Evolutionary conservation across 2,797 vertebrate species (phyloP).

Genomic region (Sebastes wilsoni): DNA sequence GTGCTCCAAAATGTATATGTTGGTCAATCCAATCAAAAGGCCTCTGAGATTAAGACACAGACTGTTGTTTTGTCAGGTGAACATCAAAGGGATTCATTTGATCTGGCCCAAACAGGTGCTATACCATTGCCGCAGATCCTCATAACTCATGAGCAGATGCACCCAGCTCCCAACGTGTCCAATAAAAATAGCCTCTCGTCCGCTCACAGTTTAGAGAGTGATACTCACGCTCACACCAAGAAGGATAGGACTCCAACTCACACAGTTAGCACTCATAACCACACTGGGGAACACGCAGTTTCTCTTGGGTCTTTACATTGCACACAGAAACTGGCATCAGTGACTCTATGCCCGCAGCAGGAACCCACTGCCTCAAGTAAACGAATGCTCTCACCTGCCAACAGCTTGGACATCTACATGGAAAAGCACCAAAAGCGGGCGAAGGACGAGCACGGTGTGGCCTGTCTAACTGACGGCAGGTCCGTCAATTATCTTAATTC

Average conservation of each 20-base stretch:
- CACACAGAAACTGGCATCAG: conserved; percentile 87
- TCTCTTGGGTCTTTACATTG: conserved; percentile 79
- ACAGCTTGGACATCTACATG: conserved; percentile 99
- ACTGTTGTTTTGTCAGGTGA: conserved; percentile 83
- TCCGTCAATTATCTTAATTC: conserved; percentile 82
- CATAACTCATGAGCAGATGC: conserved; percentile 92
- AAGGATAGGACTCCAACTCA: conserved; percentile 74
- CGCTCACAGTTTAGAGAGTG: conserved; percentile 76
- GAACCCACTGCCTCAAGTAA: conserved; percentile 96
- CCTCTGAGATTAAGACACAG: conserved; percentile 72
- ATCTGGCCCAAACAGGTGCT: conserved; percentile 81
- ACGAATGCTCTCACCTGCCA: conserved; percentile 97
- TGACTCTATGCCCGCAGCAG: conserved; percentile 91
- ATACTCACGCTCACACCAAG: conserved; percentile 66
- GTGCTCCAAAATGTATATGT: conserved; percentile 78
- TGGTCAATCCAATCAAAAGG: conserved; percentile 76
- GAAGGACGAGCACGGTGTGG: conserved; percentile 95
- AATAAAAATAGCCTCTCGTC: conserved; percentile 75
- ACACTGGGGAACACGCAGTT: conserved; percentile 73
- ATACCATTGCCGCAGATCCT: conserved; percentile 91
- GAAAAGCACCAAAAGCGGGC: conserved; percentile 98
- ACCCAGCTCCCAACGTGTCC: conserved; percentile 65
- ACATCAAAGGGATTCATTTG: conserved; percentile 79
- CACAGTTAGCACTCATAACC: conserved; percentile 66
- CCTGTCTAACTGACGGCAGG: conserved; percentile 86